Percentiles rank a stretch among this genome's conserved stretches.
Conservation (phyloP, 2,888 invertebrate species). For the Chamaedrilus cognettii region DNA sequence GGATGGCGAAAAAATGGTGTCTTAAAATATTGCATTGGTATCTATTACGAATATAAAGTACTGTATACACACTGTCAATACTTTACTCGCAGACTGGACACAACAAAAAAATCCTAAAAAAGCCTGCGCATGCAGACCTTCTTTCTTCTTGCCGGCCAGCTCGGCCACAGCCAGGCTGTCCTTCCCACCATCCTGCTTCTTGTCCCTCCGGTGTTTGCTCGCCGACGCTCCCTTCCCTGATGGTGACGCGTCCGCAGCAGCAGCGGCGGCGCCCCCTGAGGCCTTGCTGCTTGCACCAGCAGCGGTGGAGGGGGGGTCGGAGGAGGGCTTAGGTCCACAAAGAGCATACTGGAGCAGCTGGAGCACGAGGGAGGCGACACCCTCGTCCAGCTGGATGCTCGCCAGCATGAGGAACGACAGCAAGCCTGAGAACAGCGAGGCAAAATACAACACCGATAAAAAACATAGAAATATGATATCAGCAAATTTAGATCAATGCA, state of each 20-base stretch:
- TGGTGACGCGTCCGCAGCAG: not conserved
- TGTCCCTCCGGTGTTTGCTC: constrained; percentile 46
- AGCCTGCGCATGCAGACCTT: no score
- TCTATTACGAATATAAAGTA: no score
- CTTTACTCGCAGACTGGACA: not conserved
- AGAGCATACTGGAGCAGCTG: constrained; percentile 88
- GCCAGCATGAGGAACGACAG: constrained; percentile 78
- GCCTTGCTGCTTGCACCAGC: not conserved
- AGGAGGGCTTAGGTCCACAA: constrained; percentile 63
- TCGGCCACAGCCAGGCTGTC: constrained; percentile 4
- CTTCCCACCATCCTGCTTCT: constrained; percentile 41
- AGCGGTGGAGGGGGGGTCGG: not conserved
- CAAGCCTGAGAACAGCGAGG: constrained; percentile 60
- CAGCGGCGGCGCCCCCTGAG: not conserved
- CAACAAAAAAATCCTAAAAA: not conserved
- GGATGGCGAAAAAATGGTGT: no score
- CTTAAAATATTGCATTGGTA: no score
- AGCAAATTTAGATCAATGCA: no score
- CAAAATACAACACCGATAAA: no score
- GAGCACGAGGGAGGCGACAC: constrained; percentile 85
- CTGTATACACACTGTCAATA: no score
- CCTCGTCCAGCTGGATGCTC: constrained; percentile 84
- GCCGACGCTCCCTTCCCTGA: constrained; percentile 3
- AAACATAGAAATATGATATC: no score
- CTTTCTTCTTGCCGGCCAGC: constrained; percentile 5